Evolutionary conservation across 2,797 vertebrate species (phyloP), one percentile per base, ranked within the genome.

Genomic region (Sebastes vulpes): DNA sequence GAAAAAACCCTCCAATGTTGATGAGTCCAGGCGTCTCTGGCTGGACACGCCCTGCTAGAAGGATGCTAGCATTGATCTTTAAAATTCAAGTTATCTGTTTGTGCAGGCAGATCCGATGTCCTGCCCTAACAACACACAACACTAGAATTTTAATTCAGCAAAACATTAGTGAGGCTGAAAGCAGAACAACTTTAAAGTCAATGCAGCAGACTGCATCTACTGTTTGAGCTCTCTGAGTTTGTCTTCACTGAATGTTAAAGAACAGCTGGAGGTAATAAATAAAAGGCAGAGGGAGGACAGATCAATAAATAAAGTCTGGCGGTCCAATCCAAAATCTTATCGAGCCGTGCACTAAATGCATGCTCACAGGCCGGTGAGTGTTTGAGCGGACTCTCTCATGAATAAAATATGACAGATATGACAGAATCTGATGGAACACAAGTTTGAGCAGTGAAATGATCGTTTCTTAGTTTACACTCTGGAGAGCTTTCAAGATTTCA

Each of bases 281-380:
- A 38, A 68, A 57, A 60, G 68, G n/a, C 23, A 31, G 53, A 18
- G n/a, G 5, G 57, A 46, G 61, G 56, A 57, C 64, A 2, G 70
- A 75, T 85, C 80, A 9, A 82, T 80, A 69, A 20, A 77, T 61
- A 63, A 65, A 74, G 53, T 68, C 63, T 82, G 46, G 32, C 16
- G 6, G 35, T 66, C 23, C 28, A 21, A 70, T 61, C 61, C 9
- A n/a, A 60, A 66, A 58, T 71, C 50, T 18, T 12, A 58, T 68
- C 23, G 46, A 25, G 42, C 59, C 21, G 23, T 48, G 32, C n/a
- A 31, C 6, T 28, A 48, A 73, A 66, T 32, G 28, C 65, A 56
- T 32, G 61, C n/a, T 28, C 28, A 25, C 38, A 68, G 42, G 26
- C 38, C 54, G 18, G 42, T 35, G 38, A 68, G 32, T 14, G 28